Evolutionary conservation across 2,113 vertebrate genomes (phyloP), one percentile per base, ranked within the genome.

Genomic region (Melanerpes formicivorus): DNA sequence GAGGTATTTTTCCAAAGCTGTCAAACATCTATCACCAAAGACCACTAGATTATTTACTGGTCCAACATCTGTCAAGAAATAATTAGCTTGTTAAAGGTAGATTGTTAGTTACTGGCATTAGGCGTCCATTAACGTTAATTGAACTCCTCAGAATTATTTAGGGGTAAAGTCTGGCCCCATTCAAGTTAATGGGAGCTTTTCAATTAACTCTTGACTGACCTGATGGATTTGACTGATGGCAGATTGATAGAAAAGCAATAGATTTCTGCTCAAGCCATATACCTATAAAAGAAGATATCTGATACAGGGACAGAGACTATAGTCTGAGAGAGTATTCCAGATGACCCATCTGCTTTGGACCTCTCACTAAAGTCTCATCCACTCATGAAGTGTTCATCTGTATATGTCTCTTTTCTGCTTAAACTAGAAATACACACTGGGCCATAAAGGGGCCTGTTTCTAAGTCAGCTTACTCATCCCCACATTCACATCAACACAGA

Each of bases 61-160:
- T 77, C 90, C 90, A 96, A 96, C 95, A 95, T 96, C 95, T 94
- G 95, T 93, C 88, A 95, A 95, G 91, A 93, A 96, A 96, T 96
- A 95, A 96, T 95, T 93, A 94, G 92, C 90, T 73, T 94, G 92
- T 93, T 96, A 94, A 95, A 94, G 80, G 80, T 93, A 94, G 92
- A 88, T 75, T 94, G 93, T 95, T 95, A 90, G 95, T 96, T 95
- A 92, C 90, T 0, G 2, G 89, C 95, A 89, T 93, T 94, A 95
- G 89, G 60, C 65, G 8, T 80, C 92, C 89, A 87, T 96, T 96
- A 96, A 90, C 93, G 95, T 94, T 95, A 96, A 96, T 94, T 95
- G 95, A 96, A 92, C 93, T 94, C 86, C 78, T 89, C 75, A 94
- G 90, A 96, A 95, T 96, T 95, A 96, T 95, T 96, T 96, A 94